Conservation (phyloP, 2,797 vertebrate genomes). For the Coreius guichenoti region DNA sequence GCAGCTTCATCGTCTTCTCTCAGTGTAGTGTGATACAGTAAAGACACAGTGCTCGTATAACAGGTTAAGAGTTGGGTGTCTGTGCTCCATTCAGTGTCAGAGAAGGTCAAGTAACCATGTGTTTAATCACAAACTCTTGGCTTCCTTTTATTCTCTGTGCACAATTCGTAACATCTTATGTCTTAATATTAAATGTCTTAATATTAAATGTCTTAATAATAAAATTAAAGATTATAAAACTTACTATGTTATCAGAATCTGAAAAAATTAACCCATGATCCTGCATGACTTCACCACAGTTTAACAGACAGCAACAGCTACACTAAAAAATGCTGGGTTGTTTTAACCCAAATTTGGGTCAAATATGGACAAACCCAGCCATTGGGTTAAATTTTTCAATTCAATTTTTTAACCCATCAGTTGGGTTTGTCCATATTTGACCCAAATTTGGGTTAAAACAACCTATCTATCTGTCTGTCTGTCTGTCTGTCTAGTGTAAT, state of each 20-base stretch:
- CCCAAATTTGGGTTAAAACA: too few species aligned
- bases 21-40: not conserved
- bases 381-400: too few species aligned
- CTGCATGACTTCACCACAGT: not conserved
- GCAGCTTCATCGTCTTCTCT: conserved; percentile 60
- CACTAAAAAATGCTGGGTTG: too few species aligned
- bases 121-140: conserved; percentile 17
- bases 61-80: not conserved
- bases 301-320: not conserved
- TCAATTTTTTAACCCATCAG: too few species aligned
- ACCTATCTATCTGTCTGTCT: too few species aligned
- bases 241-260: not conserved
- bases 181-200: not conserved
- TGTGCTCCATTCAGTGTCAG: not conserved
- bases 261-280: not conserved
- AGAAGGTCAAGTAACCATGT: not conserved
- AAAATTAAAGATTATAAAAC: not conserved
- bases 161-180: not conserved
- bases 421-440: too few species aligned
- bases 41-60: not conserved
- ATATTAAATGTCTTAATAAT: not conserved
- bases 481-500: too few species aligned
- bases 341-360: too few species aligned
- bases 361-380: too few species aligned
- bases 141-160: not conserved